Evolutionary conservation across 2,797 vertebrate genomes (phyloP).

Genomic region (Mus caroli): DNA sequence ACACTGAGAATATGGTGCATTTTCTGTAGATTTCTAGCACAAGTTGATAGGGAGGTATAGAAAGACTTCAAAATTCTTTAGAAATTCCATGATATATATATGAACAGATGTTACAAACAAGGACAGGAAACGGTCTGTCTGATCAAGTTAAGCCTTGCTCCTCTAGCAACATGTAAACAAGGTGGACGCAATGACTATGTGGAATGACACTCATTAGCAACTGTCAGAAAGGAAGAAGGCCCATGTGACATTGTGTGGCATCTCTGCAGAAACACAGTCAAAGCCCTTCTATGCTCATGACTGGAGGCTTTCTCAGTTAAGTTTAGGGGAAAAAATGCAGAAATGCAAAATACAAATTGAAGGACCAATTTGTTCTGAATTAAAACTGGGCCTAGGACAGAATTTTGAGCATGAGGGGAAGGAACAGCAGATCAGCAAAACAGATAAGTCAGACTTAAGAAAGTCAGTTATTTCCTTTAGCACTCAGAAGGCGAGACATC

Average conservation of each 20-base stretch:
- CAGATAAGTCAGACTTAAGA: neutral
- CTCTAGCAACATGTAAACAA: neutral
- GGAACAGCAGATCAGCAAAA: neutral
- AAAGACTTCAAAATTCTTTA: constrained; percentile 45
- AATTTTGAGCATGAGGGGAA: neutral
- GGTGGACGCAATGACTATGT: neutral
- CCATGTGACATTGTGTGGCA: too few species aligned
- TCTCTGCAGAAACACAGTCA: neutral
- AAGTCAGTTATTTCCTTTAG: constrained; percentile 40
- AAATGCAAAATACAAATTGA: neutral
- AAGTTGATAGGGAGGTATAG: neutral
- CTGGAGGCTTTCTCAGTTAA: neutral
- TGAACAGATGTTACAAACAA: neutral
- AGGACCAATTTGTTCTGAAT: neutral
- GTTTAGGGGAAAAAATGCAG: neutral
- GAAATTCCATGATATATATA: neutral
- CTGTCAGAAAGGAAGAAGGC: neutral
- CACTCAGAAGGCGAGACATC: neutral
- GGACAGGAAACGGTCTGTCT: neutral
- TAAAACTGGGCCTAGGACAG: neutral
- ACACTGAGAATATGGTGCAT: neutral
- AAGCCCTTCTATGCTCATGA: neutral
- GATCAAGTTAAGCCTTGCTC: neutral
- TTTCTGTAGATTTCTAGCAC: neutral
- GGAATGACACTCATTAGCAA: neutral